These are phyloP conservation scores for Lepeophtheirus salmonis DNA, from an alignment of 1,140 invertebrate species.

Conservation along the genomic window DNA sequence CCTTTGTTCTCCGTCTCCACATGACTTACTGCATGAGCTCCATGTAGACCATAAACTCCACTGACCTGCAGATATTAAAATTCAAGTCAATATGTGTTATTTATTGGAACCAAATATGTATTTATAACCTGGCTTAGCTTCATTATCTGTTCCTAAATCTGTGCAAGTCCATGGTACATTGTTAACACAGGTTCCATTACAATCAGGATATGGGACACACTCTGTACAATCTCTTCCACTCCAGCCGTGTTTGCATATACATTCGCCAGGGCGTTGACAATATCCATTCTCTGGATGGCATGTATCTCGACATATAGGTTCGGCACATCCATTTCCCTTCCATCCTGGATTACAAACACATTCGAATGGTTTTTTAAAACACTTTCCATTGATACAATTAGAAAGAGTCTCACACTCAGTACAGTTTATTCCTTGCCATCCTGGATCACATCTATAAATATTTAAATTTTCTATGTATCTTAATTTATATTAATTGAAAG, in stretches of 20 bases:
- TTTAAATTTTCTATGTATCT: background rate
- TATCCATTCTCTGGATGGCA: conserved; percentile 11
- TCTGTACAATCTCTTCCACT: conserved; percentile 1
- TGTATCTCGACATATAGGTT: background rate
- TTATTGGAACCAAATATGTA: background rate
- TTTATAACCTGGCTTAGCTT: background rate
- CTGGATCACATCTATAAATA: conserved; percentile 30
- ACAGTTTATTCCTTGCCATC: conserved; percentile 34
- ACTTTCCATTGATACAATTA: conserved; percentile 35
- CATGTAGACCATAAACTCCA: background rate
- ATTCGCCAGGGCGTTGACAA: conserved; percentile 4
- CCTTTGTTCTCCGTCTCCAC: background rate
- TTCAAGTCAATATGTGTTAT: no score
- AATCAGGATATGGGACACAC: conserved; percentile 3
- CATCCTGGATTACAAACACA: conserved; percentile 36
- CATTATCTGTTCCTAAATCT: background rate
- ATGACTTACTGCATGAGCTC: background rate
- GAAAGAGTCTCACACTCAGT: conserved; percentile 36
- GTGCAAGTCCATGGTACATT: background rate
- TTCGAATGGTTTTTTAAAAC: conserved; percentile 35
- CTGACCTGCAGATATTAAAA: background rate
- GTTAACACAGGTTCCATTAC: background rate
- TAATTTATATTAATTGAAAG: no score
- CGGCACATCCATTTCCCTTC: conserved; percentile 27
- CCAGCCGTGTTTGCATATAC: conserved; percentile 15